Evolutionary conservation across 1,140 invertebrate species (phyloP).

Genomic region (Drosophila prosaltans): DNA sequence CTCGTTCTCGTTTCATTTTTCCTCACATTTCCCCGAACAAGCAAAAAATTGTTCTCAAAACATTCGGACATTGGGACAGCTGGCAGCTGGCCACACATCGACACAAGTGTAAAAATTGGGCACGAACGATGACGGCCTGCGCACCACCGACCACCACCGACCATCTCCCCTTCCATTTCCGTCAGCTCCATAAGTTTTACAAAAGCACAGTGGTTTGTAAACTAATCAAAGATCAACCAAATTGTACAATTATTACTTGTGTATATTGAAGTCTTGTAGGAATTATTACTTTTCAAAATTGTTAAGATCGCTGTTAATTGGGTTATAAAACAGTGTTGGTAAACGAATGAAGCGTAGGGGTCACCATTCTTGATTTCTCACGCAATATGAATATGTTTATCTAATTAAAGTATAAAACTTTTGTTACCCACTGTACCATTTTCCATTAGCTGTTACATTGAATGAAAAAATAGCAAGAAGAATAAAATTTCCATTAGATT

Average conservation of each 20-base stretch:
- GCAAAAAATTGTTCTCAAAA: slow-evolving; percentile 1
- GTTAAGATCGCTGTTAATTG: too few species aligned
- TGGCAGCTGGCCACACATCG: slow-evolving; percentile 35
- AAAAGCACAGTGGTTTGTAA: neutral
- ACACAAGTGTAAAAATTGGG: slow-evolving; percentile 33
- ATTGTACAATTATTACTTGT: too few species aligned
- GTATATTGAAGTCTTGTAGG: too few species aligned
- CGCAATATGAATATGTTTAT: too few species aligned
- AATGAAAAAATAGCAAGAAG: neutral
- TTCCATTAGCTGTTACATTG: slow-evolving; percentile 12
- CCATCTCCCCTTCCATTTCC: slow-evolving; percentile 39
- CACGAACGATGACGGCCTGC: slow-evolving; percentile 1
- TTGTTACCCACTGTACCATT: neutral
- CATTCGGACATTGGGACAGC: slow-evolving; percentile 17
- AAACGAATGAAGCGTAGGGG: neutral
- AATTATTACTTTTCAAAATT: too few species aligned
- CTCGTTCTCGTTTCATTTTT: slow-evolving; percentile 11
- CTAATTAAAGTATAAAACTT: too few species aligned
- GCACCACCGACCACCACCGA: slow-evolving; percentile 27
- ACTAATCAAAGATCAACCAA: too few species aligned
- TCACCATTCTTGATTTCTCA: neutral
- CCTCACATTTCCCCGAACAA: slow-evolving; percentile 37
- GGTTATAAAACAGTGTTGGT: too few species aligned
- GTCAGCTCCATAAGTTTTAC: slow-evolving; percentile 32
- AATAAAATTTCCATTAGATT: slow-evolving; percentile 65